These are phyloP conservation scores for Sesamia inferens DNA, from an alignment of 2,888 invertebrate species.

Conservation along the genomic window DNA sequence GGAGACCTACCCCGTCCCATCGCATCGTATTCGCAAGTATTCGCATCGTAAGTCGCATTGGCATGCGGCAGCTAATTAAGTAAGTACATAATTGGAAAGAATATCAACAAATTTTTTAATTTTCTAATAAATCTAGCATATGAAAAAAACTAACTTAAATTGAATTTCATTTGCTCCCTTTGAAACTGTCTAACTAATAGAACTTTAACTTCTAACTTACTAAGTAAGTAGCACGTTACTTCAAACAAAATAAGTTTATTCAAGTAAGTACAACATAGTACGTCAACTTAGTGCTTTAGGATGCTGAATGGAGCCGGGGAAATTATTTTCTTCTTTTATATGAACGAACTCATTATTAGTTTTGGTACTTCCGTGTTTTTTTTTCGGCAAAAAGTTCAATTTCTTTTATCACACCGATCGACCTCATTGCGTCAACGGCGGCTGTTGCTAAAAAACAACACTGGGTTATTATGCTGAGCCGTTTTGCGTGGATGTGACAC, in stretches of 20 bases:
- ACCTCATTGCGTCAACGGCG: not conserved
- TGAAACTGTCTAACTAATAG: constrained; percentile 23
- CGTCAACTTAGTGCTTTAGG: constrained; percentile 50
- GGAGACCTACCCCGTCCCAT: no score
- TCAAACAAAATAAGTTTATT: constrained; percentile 51
- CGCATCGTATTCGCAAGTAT: no score
- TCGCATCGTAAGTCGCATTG: no score
- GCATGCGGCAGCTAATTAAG: no score
- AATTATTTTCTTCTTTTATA: constrained; percentile 6
- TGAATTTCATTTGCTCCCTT: constrained; percentile 7
- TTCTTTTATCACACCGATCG: not conserved
- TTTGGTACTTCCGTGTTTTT: not conserved
- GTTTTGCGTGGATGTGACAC: not conserved
- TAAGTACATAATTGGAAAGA: no score
- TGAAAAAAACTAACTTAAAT: constrained; percentile 20
- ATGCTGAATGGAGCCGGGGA: constrained; percentile 49
- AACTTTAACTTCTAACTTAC: constrained; percentile 32
- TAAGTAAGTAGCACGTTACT: constrained; percentile 36
- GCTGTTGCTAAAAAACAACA: not conserved
- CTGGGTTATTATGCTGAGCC: not conserved
- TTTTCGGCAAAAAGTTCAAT: not conserved
- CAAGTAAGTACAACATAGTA: constrained; percentile 51
- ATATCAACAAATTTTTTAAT: no score
- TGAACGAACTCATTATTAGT: constrained; percentile 1
- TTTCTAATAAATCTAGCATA: not conserved